Evolutionary conservation across 2,113 vertebrate genomes (phyloP).

Genomic region (Pycnonotus jocosus): DNA sequence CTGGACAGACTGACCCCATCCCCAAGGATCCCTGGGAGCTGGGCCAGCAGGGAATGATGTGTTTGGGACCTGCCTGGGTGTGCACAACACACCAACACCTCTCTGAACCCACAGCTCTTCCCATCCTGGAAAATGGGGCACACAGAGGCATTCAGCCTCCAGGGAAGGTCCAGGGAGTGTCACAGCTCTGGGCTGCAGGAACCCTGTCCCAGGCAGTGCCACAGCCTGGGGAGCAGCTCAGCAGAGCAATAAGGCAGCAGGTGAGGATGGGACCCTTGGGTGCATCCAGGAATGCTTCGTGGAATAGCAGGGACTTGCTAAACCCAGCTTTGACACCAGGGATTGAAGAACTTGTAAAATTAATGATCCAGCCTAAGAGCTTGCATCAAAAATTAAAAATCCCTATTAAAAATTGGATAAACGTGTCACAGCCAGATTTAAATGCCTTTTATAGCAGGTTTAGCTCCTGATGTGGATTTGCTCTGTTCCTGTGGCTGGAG

Average conservation of each 20-base stretch:
- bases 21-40: neutral
- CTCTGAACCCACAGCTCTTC: neutral
- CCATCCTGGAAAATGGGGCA: neutral
- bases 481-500: neutral
- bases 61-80: neutral
- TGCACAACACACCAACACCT: neutral
- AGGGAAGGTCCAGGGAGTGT: neutral
- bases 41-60: neutral
- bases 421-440: neutral
- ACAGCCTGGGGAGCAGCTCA: neutral
- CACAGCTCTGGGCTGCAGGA: neutral
- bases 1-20: neutral
- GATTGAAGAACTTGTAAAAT: slow-evolving; percentile 11
- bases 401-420: slow-evolving; percentile 30
- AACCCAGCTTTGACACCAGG: neutral
- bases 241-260: neutral
- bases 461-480: neutral
- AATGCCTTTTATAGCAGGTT: neutral
- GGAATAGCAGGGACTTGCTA: neutral
- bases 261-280: neutral
- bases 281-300: neutral
- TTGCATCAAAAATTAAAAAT: slow-evolving; percentile 56
- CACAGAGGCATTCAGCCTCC: neutral
- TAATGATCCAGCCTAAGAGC: slow-evolving; percentile 4
- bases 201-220: neutral